Base-by-base conservation (phyloP, 2,888 invertebrate genomes). In the Craniophora ligustri region DNA sequence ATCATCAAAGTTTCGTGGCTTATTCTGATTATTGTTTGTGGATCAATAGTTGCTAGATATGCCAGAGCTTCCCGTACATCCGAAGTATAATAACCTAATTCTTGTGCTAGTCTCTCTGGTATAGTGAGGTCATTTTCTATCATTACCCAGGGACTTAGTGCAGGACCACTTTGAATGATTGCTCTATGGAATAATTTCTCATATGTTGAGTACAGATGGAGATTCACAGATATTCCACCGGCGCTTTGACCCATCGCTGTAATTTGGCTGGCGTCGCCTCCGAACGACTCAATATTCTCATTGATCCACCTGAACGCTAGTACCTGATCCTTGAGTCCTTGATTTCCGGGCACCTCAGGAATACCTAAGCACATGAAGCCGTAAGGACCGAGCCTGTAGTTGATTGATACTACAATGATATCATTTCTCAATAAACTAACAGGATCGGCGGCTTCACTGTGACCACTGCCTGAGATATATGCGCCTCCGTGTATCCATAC, bases 291-390 rank as follows among this genome's bases (percentile, higher is more conserved):
- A 6, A 84, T 84, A 51, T 84, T 82, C 0, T 74, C 66, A 8
- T 78, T 76, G 1, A 84, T 60, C 84, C 84, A 84, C 10, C 66
- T 61, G 5, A 84, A 28, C 8, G 81, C 84, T 18, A 77, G 14
- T 0, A 72, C 32, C 35, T 79, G 79, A 30, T 84, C 84, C 53
- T 81, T 84, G 0, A 84, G 41, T 2, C 82, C 84, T 54, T 81
- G 80, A 47, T 84, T 84, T 2, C 84, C 84, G 1, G 84, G 76
- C 3, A 81, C 64, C 6, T 77, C 75, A 2, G 75, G 70, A 28
- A 44, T 57, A 7, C 67, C 62, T 0, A 69, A 26, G 13, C 72
- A 72, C 47, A 83, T 61, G 15, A 84, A 84, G 2, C 84, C 84
- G 23, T 73, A 81, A 2, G 69, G 59, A 0, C 65, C 65, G 5